Evolutionary conservation across 2,113 vertebrate species (phyloP), one percentile per base, ranked within the genome.

Genomic region (Megaceryle maxima): DNA sequence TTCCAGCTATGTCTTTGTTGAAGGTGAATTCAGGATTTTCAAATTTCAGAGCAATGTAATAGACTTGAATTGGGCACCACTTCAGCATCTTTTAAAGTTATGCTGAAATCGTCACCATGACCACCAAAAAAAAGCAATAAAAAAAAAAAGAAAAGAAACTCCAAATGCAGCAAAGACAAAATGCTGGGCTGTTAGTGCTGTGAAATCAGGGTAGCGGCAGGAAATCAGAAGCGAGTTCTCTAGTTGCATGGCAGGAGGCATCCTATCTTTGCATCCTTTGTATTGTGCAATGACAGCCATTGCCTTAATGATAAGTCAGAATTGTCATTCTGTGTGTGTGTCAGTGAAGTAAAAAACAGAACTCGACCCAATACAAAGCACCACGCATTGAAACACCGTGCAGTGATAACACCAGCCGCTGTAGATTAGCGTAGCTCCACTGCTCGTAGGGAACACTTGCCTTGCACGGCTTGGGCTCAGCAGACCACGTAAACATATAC

Each of bases 331-430:
- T 68, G 26, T 44, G 16, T 20, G 63, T 41, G 19, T 24, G 63
- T 41, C 9, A 5, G 21, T 29, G 18, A 59, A 28, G 20, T 16
- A 14, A 46, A 69, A 69, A 5, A 13, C 51, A 66, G 50, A 66
- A 22, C 31, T 31, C 24, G 39, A 16, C 44, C 16, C 10, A 16
- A 48, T 2, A 6, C 13, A 14, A 26, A 60, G 37, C 67, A 2
- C 16, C 1, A 1, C 25, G 4, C 44, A 10, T 33, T 0, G 1
- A n/a, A 35, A 13, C 9, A 2, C 33, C 14, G 1, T 6, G 1
- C 11, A 35, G 14, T 2, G 1, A 4, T 17, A 19, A 10, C 6
- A 22, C 3, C 43, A 28, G 55, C 33, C 1, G 1, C 37, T 13
- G 39, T 6, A 11, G 51, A 5, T 33, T 1, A 56, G 46, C 0